Evolutionary conservation across 1,140 invertebrate species (phyloP).

Genomic region (Heliconius congener): DNA sequence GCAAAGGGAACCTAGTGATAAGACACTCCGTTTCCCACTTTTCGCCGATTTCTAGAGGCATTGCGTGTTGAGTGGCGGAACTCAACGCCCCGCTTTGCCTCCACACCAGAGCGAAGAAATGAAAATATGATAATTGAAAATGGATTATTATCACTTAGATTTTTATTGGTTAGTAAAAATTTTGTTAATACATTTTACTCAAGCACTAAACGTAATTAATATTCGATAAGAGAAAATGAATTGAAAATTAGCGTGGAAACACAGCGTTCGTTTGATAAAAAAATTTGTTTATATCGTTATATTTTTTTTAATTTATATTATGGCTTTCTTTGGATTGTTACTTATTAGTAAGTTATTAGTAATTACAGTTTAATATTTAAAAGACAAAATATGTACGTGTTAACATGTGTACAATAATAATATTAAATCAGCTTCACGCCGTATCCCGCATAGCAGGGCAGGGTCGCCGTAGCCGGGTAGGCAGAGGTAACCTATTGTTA

Average conservation of each 20-base stretch:
- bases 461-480: no score
- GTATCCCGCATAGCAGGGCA: no score
- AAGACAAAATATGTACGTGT: not conserved
- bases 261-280: constrained; percentile 47
- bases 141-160: not conserved
- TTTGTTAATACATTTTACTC: not conserved
- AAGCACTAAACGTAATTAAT: not conserved
- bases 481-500: no score
- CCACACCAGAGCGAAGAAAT: no score
- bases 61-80: no score
- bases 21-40: no score
- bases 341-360: constrained; percentile 25
- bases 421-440: no score
- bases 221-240: constrained; percentile 61
- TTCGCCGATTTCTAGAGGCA: no score
- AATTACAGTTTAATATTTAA: not conserved
- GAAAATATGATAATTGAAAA: not conserved
- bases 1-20: no score
- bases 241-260: constrained; percentile 63
- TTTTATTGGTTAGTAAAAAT: not conserved
- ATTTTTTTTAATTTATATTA: constrained; percentile 24
- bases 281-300: constrained; percentile 9
- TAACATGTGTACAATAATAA: no score
- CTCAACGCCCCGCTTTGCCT: no score
- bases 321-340: constrained; percentile 20